Base-by-base conservation (phyloP, 1,140 invertebrate genomes). In the Ruditapes philippinarum region DNA sequence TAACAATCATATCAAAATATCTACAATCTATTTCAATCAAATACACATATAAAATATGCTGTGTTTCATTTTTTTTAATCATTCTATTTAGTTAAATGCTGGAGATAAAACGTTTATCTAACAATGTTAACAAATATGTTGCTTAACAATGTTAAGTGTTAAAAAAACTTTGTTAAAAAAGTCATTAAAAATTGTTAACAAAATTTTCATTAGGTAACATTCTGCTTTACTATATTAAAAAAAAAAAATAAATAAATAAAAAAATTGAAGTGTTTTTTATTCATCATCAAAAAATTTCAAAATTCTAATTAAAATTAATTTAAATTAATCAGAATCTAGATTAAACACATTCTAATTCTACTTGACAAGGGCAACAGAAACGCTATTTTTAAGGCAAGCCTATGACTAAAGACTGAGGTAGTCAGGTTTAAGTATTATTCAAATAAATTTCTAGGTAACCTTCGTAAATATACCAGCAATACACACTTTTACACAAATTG, bases 1-100 rank as follows among this genome's bases (percentile, higher is more conserved):
- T 25, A 62, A 28, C 57, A n/a, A n/a, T 62, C 57, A n/a, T n/a
- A n/a, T n/a, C n/a, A n/a, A 62, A 62, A 28, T 62, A 62, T 62
- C 57, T 62, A 62, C 57, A 62, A 28, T 25, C 5, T 2, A 62
- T 28, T 62, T 25, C 28, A 62, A n/a, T 28, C 19, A 62, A 28
- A n/a, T n/a, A n/a, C n/a, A 11, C 57, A 62, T n/a, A n/a, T 28
- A 25, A 28, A 19, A 3, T 28, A 62, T 28, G 28, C 57, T n/a
- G n/a, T 62, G 28, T 28, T n/a, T 62, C n/a, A 19, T 28, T 62
- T n/a, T 62, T n/a, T n/a, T 54, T 54, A 54, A 14, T 3, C 22
- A n/a, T 54, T 54, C 11, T 11, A 19, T 11, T 14, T 54, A 22
- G 51, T 54, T 54, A 14, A 11, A 54, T 19, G 22, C 19, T 54